A percentile compares a stretch with the other conserved stretches of the same genome.
phyloP scores from a whole-genome alignment of 2,888 invertebrate genomes.

The Tinea pellionella region DNA sequence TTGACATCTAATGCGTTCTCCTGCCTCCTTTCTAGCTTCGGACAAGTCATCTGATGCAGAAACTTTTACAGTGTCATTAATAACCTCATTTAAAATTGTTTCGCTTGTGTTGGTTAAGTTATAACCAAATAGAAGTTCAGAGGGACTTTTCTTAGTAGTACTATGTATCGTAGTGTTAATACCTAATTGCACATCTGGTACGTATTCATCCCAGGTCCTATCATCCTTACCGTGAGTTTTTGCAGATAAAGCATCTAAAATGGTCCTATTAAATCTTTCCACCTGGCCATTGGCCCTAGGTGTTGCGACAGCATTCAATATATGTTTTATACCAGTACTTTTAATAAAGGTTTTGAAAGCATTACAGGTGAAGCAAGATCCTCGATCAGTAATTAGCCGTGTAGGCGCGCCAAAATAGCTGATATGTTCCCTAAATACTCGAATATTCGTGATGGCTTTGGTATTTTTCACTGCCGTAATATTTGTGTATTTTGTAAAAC shows the following conservation, averaged over 20 bases:
- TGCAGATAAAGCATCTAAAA: background rate
- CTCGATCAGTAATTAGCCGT: constrained; percentile 20
- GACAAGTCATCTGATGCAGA: too few relatives aligned
- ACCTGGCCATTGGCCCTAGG: constrained; percentile 8
- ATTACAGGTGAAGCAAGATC: constrained; percentile 18
- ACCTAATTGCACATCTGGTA: too few relatives aligned
- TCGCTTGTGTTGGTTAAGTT: background rate
- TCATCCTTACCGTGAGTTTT: constrained; percentile 17
- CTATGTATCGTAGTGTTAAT: too few relatives aligned
- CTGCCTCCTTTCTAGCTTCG: too few relatives aligned
- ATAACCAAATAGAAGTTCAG: too few relatives aligned
- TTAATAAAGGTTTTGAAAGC: constrained; percentile 14
- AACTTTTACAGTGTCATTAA: too few relatives aligned
- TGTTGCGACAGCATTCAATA: constrained; percentile 12
- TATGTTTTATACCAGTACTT: constrained; percentile 17
- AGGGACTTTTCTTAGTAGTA: too few relatives aligned
- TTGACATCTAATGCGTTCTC: too few relatives aligned
- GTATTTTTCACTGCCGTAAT: constrained; percentile 18
- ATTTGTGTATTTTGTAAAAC: constrained; percentile 20
- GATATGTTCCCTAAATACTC: constrained; percentile 18
- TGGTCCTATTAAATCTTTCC: constrained; percentile 2
- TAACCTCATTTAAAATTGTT: too few relatives aligned
- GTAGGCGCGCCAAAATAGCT: constrained; percentile 20
- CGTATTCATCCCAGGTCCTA: constrained; percentile 17
- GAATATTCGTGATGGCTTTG: too few relatives aligned